A percentile compares a stretch with the other conserved stretches of the same genome.
Evolutionary conservation across 2,888 invertebrate species (phyloP).

Genomic region (Nemotelus nigrinus): DNA sequence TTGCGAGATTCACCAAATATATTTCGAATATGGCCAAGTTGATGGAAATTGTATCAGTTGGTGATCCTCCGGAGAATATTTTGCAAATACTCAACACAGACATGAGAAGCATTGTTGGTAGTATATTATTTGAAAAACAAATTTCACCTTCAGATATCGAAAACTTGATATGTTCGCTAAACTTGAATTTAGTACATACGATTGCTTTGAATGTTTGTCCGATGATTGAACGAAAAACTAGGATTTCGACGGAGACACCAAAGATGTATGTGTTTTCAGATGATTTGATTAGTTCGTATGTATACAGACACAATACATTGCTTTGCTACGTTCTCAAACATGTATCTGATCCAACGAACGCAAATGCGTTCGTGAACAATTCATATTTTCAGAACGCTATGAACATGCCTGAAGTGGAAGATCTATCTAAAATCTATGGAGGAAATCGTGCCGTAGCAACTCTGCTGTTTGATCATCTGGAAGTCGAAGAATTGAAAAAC

Average conservation of each 20-base stretch:
- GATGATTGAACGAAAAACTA: constrained; percentile 54
- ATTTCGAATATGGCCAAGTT: constrained; percentile 61
- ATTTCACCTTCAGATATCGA: constrained; percentile 76
- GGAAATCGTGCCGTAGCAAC: constrained; percentile 57
- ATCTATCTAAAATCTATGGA: constrained; percentile 54
- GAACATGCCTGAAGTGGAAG: constrained; percentile 55
- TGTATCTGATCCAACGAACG: constrained; percentile 52
- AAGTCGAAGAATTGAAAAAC: neutral
- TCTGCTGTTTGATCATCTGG: constrained; percentile 55
- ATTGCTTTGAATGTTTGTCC: constrained; percentile 79
- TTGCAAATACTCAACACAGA: constrained; percentile 59
- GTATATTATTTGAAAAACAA: constrained; percentile 74
- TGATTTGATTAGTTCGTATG: constrained; percentile 60
- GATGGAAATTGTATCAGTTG: constrained; percentile 62
- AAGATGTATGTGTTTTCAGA: constrained; percentile 54
- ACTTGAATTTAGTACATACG: constrained; percentile 79
- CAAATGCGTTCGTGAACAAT: constrained; percentile 52
- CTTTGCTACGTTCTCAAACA: constrained; percentile 59
- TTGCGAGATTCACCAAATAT: constrained; percentile 59
- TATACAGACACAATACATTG: constrained; percentile 59
- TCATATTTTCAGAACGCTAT: constrained; percentile 55
- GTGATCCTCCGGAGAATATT: constrained; percentile 56
- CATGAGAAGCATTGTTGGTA: constrained; percentile 72
- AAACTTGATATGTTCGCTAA: constrained; percentile 73
- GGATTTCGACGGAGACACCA: neutral